phyloP scores from a whole-genome alignment of 2,797 vertebrate species.

The Megaceryle alcyon region DNA sequence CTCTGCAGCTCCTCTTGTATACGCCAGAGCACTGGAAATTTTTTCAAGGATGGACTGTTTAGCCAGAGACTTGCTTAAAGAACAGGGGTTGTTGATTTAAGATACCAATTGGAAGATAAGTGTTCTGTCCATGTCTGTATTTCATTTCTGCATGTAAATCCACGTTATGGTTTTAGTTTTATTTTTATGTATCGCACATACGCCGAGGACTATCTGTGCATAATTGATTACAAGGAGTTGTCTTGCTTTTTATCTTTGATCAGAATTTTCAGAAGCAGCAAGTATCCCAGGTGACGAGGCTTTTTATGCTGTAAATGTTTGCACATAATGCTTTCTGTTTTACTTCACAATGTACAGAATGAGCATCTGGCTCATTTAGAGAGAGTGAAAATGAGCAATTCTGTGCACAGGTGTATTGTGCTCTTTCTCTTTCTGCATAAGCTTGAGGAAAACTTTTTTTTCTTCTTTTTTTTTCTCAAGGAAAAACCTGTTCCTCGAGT shows the following conservation, averaged over 20 bases:
- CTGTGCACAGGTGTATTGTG: conserved; percentile 5
- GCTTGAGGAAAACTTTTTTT: background rate
- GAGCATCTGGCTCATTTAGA: background rate
- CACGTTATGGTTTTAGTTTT: background rate
- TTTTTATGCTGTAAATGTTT: conserved; percentile 57
- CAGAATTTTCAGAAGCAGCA: conserved; percentile 56
- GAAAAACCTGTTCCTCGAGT: background rate
- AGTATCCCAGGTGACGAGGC: conserved; percentile 40
- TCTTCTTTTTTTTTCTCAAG: background rate
- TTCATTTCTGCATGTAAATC: conserved; percentile 55
- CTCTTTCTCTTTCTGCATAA: background rate
- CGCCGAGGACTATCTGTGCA: conserved; percentile 33
- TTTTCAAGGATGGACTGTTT: background rate
- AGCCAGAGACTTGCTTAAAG: background rate
- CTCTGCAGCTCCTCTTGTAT: background rate
- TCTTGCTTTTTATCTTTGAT: conserved; percentile 69
- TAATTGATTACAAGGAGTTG: conserved; percentile 63
- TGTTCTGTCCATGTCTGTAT: conserved; percentile 28
- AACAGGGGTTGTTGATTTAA: background rate
- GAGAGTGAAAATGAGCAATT: conserved; percentile 4
- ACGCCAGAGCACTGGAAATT: background rate
- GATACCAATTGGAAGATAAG: conserved; percentile 30
- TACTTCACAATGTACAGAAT: conserved; percentile 28
- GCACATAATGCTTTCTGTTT: conserved; percentile 47
- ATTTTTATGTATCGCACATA: conserved; percentile 46